phyloP scores from a whole-genome alignment of 2,888 invertebrate genomes.

The Eristalinus aeneus region DNA sequence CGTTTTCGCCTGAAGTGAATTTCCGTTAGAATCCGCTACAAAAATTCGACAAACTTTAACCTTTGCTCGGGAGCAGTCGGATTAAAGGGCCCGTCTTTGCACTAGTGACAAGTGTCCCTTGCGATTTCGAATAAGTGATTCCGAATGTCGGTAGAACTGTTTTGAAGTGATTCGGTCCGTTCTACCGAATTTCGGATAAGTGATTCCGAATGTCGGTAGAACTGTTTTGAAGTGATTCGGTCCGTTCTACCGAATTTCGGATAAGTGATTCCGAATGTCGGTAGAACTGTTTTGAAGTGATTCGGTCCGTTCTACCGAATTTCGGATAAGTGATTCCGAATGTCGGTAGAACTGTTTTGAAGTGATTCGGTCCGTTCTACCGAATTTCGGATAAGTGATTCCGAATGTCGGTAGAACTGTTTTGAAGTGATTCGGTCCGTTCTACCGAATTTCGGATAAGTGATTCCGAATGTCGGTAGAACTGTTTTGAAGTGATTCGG shows the following conservation, averaged over 20 bases:
- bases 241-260: too few species aligned
- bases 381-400: too few species aligned
- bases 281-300: background rate
- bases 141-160: background rate
- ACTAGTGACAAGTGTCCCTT: background rate
- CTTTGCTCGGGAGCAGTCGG: background rate
- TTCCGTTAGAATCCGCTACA: background rate
- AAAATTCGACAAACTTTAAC: background rate
- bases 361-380: background rate
- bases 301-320: too few species aligned
- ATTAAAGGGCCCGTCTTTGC: background rate
- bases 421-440: background rate
- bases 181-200: too few species aligned
- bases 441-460: too few species aligned
- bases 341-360: background rate
- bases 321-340: too few species aligned
- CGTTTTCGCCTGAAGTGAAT: background rate
- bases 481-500: background rate
- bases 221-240: background rate
- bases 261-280: too few species aligned
- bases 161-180: background rate
- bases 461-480: too few species aligned
- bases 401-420: background rate
- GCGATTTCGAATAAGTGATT: background rate
- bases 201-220: too few species aligned